phyloP scores from a whole-genome alignment of 2,797 vertebrate species.

The Lepidocolaptes lacrymiger region DNA sequence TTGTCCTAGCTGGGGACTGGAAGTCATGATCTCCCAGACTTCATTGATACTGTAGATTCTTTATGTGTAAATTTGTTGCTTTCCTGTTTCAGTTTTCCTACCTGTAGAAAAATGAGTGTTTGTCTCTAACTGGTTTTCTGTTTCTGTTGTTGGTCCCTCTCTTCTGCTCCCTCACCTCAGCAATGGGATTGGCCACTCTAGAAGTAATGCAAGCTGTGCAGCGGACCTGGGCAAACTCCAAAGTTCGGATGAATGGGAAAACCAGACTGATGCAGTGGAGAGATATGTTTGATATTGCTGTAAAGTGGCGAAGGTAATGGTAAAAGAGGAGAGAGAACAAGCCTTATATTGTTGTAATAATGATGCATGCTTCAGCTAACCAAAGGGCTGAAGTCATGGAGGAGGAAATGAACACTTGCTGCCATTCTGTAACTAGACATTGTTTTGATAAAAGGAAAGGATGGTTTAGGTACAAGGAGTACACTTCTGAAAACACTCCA shows the following conservation, averaged over 20 bases:
- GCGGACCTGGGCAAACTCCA: conserved; percentile 94
- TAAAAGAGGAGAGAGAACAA: neutral
- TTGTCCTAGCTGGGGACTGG: neutral
- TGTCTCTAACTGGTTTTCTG: neutral
- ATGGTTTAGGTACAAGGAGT: neutral
- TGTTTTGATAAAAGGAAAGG: neutral
- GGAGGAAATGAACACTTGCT: neutral
- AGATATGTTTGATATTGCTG: conserved; percentile 98
- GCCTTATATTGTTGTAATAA: neutral
- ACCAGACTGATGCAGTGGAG: conserved; percentile 97
- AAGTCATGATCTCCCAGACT: neutral
- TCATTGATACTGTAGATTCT: neutral
- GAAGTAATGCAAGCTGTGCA: conserved; percentile 98
- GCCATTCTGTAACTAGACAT: neutral
- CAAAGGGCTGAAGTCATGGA: neutral
- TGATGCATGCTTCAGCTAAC: neutral
- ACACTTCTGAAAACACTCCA: neutral
- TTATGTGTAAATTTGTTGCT: neutral
- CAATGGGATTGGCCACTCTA: conserved; percentile 94
- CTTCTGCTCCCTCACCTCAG: conserved; percentile 60
- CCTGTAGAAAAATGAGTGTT: neutral
- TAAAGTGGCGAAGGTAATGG: conserved; percentile 96
- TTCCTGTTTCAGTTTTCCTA: neutral
- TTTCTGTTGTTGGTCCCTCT: neutral
- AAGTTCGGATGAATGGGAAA: conserved; percentile 94